These are phyloP conservation scores for Lepidiolamprologus cunningtoni DNA, from an alignment of 2,113 vertebrate genomes.

Conservation along the genomic window DNA sequence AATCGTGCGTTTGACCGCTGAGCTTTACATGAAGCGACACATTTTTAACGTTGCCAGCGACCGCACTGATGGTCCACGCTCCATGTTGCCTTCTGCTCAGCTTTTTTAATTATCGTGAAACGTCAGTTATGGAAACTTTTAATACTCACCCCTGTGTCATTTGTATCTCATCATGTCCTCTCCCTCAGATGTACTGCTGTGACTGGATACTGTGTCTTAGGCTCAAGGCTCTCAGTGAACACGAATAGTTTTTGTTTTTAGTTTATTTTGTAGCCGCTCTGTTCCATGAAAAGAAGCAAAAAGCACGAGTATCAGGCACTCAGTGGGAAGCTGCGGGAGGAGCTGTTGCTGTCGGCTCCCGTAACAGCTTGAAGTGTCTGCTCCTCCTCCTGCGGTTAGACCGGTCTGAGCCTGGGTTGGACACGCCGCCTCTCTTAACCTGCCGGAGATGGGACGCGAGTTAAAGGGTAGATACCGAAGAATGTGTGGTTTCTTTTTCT, in stretches of 20 bases:
- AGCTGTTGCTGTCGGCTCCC: constrained; percentile 4
- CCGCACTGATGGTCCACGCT: constrained; percentile 4
- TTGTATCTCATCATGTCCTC: constrained; percentile 23
- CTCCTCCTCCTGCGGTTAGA: constrained; percentile 38
- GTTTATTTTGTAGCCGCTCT: constrained; percentile 22
- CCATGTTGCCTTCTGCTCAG: constrained; percentile 22
- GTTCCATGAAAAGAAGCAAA: constrained; percentile 13
- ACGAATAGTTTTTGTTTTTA: constrained; percentile 1
- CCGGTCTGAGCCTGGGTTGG: background rate
- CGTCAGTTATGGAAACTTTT: constrained; percentile 36
- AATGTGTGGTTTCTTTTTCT: constrained; percentile 33
- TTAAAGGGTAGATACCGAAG: constrained; percentile 25
- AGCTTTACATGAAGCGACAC: background rate
- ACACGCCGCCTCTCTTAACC: background rate
- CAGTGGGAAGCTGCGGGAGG: constrained; percentile 44
- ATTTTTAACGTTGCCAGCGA: background rate
- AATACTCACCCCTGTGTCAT: constrained; percentile 26
- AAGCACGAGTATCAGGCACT: background rate
- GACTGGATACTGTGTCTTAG: constrained; percentile 61
- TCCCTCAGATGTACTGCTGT: constrained; percentile 46
- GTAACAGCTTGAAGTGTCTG: constrained; percentile 10
- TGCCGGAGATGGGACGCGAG: background rate
- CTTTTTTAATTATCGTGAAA: constrained; percentile 39
- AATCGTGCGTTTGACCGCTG: background rate
- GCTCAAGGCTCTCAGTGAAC: constrained; percentile 36